A percentile compares a stretch with the other conserved stretches of the same genome.
phyloP scores from a whole-genome alignment of 1,140 invertebrate genomes.

The Whitmania pigra region DNA sequence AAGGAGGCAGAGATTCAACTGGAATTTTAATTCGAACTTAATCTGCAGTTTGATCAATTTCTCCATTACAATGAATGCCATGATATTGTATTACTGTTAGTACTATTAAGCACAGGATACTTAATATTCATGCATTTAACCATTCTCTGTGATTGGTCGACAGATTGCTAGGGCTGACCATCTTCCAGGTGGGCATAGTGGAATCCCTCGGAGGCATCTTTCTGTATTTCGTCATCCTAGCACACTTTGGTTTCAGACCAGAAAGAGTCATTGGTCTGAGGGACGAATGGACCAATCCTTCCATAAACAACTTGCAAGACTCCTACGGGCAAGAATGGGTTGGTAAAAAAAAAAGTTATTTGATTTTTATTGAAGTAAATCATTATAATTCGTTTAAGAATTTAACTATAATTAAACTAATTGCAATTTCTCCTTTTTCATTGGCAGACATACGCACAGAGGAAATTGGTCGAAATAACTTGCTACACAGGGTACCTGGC shows the following conservation, averaged over 20 bases:
- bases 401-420: neutral
- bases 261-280: slow-evolving; percentile 47
- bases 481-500: slow-evolving; percentile 98
- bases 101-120: neutral
- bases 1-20: neutral
- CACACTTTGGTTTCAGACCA: slow-evolving; percentile 90
- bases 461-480: slow-evolving; percentile 87
- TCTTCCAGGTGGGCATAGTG: slow-evolving; percentile 59
- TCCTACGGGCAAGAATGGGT: slow-evolving; percentile 55
- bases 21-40: neutral
- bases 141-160: neutral
- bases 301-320: slow-evolving; percentile 48
- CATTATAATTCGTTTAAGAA: neutral
- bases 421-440: neutral
- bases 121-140: too few species aligned
- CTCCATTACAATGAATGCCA: slow-evolving; percentile 25
- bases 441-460: slow-evolving; percentile 75
- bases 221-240: slow-evolving; percentile 96
- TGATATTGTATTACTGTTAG: neutral
- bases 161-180: slow-evolving; percentile 28
- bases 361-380: neutral
- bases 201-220: slow-evolving; percentile 98
- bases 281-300: slow-evolving; percentile 47
- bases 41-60: slow-evolving; percentile 22
- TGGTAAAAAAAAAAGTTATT: slow-evolving; percentile 23